Conservation (phyloP, 2,797 vertebrate genomes). For the Silurus aristotelis region DNA sequence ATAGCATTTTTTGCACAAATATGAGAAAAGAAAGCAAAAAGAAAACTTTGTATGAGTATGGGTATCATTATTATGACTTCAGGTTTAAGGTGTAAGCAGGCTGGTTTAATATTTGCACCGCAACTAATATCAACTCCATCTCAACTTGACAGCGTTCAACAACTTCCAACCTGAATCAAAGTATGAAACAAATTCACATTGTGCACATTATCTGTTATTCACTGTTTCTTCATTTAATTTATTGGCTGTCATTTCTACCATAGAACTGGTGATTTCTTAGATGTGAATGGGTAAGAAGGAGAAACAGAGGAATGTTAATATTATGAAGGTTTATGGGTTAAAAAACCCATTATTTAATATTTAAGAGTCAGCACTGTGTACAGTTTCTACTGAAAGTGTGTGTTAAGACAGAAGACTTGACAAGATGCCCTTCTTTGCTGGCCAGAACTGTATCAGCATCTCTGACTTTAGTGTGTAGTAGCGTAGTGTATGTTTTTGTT, state of each 20-base stretch:
- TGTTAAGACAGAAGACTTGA: background rate
- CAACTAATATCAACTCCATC: background rate
- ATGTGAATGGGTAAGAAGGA: background rate
- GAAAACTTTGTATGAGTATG: background rate
- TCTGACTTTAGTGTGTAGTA: too few relatives aligned
- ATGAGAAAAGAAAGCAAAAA: background rate
- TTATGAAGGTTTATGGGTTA: background rate
- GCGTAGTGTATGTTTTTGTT: too few relatives aligned
- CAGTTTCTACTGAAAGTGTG: background rate
- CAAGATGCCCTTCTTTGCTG: background rate
- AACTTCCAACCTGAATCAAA: background rate
- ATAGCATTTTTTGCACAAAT: background rate
- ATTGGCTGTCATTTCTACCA: background rate
- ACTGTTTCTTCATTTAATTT: background rate
- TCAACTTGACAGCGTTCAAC: background rate
- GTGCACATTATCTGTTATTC: background rate
- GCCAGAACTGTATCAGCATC: too few relatives aligned
- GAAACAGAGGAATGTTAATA: background rate
- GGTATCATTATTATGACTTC: background rate
- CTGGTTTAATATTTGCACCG: background rate
- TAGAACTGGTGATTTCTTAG: background rate
- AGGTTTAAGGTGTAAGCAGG: background rate
- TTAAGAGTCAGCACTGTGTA: background rate
- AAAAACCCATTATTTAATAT: background rate
- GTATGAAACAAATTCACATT: background rate